Conservation (phyloP, 2,113 vertebrate species). For the Calidris pugnax region DNA sequence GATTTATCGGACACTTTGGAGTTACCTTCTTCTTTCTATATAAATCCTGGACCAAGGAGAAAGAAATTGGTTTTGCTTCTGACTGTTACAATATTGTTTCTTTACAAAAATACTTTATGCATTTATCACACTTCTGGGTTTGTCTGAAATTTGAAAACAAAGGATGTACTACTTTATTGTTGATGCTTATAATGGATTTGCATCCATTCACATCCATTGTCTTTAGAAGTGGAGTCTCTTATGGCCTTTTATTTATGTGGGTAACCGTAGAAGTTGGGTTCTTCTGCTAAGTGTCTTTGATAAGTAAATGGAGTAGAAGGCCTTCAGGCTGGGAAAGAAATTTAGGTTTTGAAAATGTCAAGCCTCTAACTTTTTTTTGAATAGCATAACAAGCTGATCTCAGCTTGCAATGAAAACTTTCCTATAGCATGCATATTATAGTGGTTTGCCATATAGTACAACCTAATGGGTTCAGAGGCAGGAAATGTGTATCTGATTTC, state of each 20-base stretch:
- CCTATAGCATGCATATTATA: not conserved
- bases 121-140: not conserved
- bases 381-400: not conserved
- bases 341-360: not conserved
- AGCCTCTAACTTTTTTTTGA: not conserved
- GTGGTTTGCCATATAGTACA: not conserved
- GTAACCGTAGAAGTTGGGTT: not conserved
- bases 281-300: not conserved
- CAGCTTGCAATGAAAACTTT: not conserved
- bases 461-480: not conserved
- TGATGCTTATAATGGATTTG: not conserved
- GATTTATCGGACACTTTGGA: not conserved
- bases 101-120: not conserved
- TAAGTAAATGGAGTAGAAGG: not conserved
- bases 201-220: not conserved
- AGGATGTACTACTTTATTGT: not conserved
- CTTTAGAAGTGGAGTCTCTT: not conserved
- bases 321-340: not conserved
- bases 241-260: not conserved
- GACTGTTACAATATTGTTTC: not conserved
- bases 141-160: not conserved
- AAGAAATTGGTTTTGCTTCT: not conserved
- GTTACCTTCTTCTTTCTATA: not conserved
- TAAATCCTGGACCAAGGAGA: not conserved
- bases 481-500: not conserved